Base-by-base conservation (phyloP, 2,888 invertebrate species). In the Tenodera sinensis region DNA sequence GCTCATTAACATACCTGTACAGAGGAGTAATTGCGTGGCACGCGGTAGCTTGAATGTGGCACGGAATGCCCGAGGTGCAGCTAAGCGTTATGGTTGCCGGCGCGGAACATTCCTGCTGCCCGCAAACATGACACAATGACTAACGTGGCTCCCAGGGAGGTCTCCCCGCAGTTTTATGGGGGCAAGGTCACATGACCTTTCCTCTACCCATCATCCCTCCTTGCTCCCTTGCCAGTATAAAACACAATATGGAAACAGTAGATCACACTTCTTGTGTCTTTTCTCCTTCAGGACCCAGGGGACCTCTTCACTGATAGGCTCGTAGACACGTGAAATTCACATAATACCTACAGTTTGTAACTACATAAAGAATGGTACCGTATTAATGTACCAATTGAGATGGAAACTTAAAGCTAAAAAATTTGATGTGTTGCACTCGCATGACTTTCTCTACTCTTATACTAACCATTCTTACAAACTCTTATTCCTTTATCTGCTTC, bases 81-180 rank as follows among this genome's bases (percentile, higher is more conserved):
- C 54, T 71, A 71, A 71, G 54, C 54, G 54, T 71, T 71, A 71
- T 71, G 54, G 54, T 25, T 25, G 15, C 54, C 20, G 20, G 54
- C 20, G 54, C 54, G 20, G 54, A 71, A 71, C 54, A 71, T 71
- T 71, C 54, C 54, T 15, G 20, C 54, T 71, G 54, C 54, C 54
- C 54, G 54, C 54, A 71, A 71, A 71, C 54, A 81, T 85, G 85
- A 85, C 85, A 85, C 85, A 85, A 85, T 87, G 87, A 87, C 30
- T 87, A 87, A 87, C 87, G 87, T 82, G 81, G 9, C 87, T n/a
- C 87, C 30, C 30, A 87, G 87, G 87, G 87, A 87, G 87, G 87
- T 87, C 87, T 71, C 71, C 47, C 28, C 28, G 28, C 71, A 71
- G 54, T 54, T 85, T 85, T 54, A 84, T 87, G 82, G 34, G 87